These are phyloP conservation scores for Limnothrissa miodon DNA, from an alignment of 2,113 vertebrate species.

Conservation along the genomic window DNA sequence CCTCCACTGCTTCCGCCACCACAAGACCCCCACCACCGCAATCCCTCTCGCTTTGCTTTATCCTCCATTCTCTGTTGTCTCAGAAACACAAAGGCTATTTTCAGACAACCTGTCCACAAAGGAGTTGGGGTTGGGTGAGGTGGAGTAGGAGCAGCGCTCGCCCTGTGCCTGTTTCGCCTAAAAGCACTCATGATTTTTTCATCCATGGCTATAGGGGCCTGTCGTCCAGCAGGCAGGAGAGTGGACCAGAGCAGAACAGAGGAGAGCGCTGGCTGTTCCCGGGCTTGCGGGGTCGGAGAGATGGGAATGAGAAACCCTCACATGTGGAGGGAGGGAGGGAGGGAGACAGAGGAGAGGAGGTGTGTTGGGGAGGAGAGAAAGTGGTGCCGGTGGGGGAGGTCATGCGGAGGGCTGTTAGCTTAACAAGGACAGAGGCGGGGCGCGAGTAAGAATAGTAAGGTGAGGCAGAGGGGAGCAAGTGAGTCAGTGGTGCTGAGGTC, in stretches of 20 bases:
- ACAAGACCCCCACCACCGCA: not conserved
- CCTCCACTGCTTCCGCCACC: not conserved
- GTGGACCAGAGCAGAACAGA: slow-evolving; percentile 49
- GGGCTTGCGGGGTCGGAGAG: slow-evolving; percentile 50
- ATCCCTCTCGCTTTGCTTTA: slow-evolving; percentile 30
- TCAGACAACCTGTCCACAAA: slow-evolving; percentile 66
- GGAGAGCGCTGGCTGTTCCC: slow-evolving; percentile 43
- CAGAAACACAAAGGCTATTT: slow-evolving; percentile 77
- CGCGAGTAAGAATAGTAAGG: slow-evolving; percentile 9
- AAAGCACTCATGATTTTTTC: slow-evolving; percentile 80
- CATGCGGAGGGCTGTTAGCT: slow-evolving; percentile 9
- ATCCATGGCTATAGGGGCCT: slow-evolving; percentile 66
- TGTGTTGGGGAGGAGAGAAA: not conserved
- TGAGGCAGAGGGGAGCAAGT: slow-evolving; percentile 14
- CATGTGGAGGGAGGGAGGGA: not conserved
- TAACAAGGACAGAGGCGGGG: not conserved
- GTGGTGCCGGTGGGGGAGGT: not conserved
- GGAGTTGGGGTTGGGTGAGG: slow-evolving; percentile 47
- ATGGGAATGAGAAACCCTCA: slow-evolving; percentile 28
- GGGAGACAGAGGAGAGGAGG: not conserved
- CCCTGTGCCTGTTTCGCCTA: slow-evolving; percentile 49
- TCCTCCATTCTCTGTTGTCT: slow-evolving; percentile 58
- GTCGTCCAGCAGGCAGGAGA: slow-evolving; percentile 50
- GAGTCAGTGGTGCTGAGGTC: slow-evolving; percentile 17
- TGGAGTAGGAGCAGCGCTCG: not conserved